These are phyloP conservation scores for Trypoxylon attenuatum DNA, from an alignment of 2,888 invertebrate species.

Conservation along the genomic window DNA sequence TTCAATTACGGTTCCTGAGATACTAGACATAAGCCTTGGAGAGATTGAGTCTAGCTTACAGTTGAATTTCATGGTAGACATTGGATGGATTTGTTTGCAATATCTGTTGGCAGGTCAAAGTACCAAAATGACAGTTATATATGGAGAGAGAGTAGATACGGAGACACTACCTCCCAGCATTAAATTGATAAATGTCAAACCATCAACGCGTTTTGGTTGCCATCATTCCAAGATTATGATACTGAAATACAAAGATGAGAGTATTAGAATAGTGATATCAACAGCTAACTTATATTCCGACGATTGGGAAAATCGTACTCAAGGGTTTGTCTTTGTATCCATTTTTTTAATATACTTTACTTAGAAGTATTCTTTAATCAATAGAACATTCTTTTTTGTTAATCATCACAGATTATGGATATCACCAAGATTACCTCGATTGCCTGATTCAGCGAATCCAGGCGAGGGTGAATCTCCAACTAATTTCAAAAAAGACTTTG, in stretches of 20 bases:
- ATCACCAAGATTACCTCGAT: constrained; percentile 84
- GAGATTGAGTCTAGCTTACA: constrained; percentile 85
- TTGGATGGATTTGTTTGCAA: constrained; percentile 91
- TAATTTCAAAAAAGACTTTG: constrained; percentile 85
- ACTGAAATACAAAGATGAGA: constrained; percentile 87
- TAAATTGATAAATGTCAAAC: constrained; percentile 52
- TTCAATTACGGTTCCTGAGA: constrained; percentile 84
- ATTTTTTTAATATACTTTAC: constrained; percentile 9
- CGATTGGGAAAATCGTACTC: constrained; percentile 96
- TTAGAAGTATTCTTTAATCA: constrained; percentile 7
- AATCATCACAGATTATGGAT: constrained; percentile 95
- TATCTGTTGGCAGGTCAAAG: constrained; percentile 86
- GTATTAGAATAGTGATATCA: constrained; percentile 89
- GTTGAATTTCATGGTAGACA: constrained; percentile 95
- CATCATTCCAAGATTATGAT: constrained; percentile 86
- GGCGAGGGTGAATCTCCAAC: constrained; percentile 87
- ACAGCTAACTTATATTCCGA: constrained; percentile 94
- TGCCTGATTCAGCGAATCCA: constrained; percentile 77
- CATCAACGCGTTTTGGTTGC: constrained; percentile 60
- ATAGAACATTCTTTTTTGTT: too few relatives aligned
- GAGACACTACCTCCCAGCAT: constrained; percentile 57
- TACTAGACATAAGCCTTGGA: constrained; percentile 87
- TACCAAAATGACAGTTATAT: constrained; percentile 72
- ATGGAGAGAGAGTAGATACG: constrained; percentile 53
- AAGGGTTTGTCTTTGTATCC: constrained; percentile 81